Base-by-base conservation (phyloP, 2,113 vertebrate species). In the Arenaria interpres region DNA sequence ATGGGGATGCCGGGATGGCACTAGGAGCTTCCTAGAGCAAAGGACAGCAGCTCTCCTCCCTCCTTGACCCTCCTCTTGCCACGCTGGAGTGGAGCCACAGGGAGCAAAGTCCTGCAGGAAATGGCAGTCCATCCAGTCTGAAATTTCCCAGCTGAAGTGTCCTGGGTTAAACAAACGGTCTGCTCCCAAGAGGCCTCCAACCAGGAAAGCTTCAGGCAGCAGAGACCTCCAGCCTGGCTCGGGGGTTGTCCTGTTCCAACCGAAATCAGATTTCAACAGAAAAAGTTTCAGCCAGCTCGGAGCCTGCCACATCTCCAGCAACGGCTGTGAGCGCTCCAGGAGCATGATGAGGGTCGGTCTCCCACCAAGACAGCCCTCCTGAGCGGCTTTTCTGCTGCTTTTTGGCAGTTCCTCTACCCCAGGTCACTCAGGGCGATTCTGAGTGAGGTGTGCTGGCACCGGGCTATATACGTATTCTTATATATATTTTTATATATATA, bases 71-170 rank as follows among this genome's bases (percentile, higher is more conserved):
- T 79, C 33, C 17, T 63, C 24, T 63, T 5, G 0, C 35, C 1
- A 0, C 0, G 2, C 46, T 46, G 72, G 35, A 48, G 33, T 2
- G 0, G 71, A 71, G 50, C 57, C 23, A 4, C 0, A 0, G 71
- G 64, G 24, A 56, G 12, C 0, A 1, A 84, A 35, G 56, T 84
- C 84, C 78, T 3, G 1, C 30, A 48, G 84, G 84, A 46, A 27
- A 30, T 0, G 3, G 45, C n/a, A 39, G 32, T 24, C 76, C 35
- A 14, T 56, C 30, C 46, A 72, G 32, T 46, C 41, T 67, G 75
- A 76, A 33, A 21, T 39, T 60, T n/a, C 78, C 64, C 69, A 77
- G 81, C 53, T 67, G 85, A 85, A 59, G n/a, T 28, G 32, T n/a
- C 74, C 45, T 1, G 1, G 53, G 69, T 92, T 82, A 57, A 86